Base-by-base conservation (phyloP, 1,140 invertebrate species). In the Sesamia nonagrioides region DNA sequence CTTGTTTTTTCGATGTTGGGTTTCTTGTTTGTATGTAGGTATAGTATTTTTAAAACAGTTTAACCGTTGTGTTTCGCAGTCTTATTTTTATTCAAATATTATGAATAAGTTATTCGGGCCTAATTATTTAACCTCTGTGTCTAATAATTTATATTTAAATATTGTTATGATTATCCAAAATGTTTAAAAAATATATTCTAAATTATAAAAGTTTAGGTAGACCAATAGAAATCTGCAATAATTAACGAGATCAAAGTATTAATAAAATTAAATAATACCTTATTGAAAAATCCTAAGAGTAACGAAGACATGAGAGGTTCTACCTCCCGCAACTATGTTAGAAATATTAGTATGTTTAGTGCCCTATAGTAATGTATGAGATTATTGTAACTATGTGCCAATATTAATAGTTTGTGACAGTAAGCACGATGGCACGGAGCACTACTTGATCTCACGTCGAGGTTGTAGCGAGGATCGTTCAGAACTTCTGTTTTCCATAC, bases 361-460 rank as follows among this genome's bases (percentile, higher is more conserved):
- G 48, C 48, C 68, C 68, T 54, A 54, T 72, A 72, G 48, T 35
- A 37, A 13, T 13, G 27, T 72, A 35, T 74, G 72, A 61, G 40
- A n/a, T 61, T 61, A 75, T 17, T 21, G 42, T 60, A 60, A 58
- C 54, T 54, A 60, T 74, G 71, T 58, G 37, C 52, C 54, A 74
- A 58, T 45, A 15, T 73, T 74, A 58, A n/a, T 71, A 58, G 66
- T 33, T 50, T 13, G 42, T 69, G n/a, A 48, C 42, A 6, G 17
- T 60, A n/a, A 60, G 17, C 72, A 48, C n/a, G 33, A 45, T 17
- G 37, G n/a, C 54, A 60, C 50, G 18, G 63, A 73, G 40, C 35
- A 33, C 37, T 13, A 63, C 40, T 37, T 75, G 73, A 75, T 75
- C 73, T 75, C 73, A 69, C 66, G 50, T n/a, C 52, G 45, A 63